phyloP scores from a whole-genome alignment of 2,888 invertebrate genomes.

The Eupelmus urozonus region DNA sequence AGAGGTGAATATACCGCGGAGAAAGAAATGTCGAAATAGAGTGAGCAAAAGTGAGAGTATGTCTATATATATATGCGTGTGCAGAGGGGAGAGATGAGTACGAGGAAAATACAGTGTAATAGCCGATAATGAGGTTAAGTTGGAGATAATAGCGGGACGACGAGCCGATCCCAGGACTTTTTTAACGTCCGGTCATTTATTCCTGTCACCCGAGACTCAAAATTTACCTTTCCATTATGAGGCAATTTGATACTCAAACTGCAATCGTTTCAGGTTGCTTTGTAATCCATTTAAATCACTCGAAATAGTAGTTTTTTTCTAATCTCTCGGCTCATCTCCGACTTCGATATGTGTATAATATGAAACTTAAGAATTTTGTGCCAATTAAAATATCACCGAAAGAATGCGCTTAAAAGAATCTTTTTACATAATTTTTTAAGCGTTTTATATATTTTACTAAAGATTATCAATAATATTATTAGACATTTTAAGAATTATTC shows the following conservation, averaged over 20 bases:
- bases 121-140: slow-evolving; percentile 60
- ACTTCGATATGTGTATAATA: background rate
- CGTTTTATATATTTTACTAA: no score
- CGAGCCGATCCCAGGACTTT: slow-evolving; percentile 43
- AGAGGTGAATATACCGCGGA: background rate
- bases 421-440: no score
- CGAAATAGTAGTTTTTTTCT: slow-evolving; percentile 4
- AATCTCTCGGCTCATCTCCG: background rate
- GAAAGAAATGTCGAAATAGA: background rate
- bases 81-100: background rate
- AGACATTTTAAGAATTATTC: no score
- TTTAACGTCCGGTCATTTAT: slow-evolving; percentile 47
- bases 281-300: slow-evolving; percentile 51
- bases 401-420: no score
- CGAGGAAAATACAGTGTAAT: slow-evolving; percentile 58
- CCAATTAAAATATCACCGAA: no score
- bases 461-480: no score
- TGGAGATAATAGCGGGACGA: slow-evolving; percentile 33
- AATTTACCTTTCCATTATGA: slow-evolving; percentile 48
- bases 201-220: slow-evolving; percentile 16
- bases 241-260: slow-evolving; percentile 41
- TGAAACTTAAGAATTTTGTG: no score
- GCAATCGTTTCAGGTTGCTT: slow-evolving; percentile 27
- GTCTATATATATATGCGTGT: no score
- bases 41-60: slow-evolving; percentile 29